Conservation (phyloP, 2,113 vertebrate species). For the Crotalus horridus region DNA sequence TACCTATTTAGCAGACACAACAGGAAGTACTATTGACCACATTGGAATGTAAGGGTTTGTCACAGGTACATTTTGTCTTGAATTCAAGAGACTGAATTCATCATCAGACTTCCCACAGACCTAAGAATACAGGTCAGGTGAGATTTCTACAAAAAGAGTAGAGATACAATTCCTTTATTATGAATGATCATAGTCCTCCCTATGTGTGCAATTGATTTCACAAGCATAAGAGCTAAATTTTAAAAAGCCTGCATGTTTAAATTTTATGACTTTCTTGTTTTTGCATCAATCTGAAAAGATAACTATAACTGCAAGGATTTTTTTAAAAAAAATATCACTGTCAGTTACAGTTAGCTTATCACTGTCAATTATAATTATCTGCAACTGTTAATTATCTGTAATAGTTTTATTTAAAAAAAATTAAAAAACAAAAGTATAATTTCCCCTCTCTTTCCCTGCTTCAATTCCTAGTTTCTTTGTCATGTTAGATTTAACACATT, state of each 20-base stretch:
- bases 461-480: constrained; percentile 47
- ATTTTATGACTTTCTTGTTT: constrained; percentile 42
- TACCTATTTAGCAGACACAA: not conserved
- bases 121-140: not conserved
- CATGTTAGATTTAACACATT: constrained; percentile 48
- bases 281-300: constrained; percentile 37
- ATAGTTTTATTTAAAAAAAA: not conserved
- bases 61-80: not conserved
- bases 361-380: not conserved
- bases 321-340: too few species aligned
- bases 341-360: not conserved
- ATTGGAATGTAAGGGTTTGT: not conserved
- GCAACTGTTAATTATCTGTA: not conserved
- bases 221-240: constrained; percentile 40
- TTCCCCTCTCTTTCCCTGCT: not conserved
- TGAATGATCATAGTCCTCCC: not conserved
- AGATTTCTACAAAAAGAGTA: not conserved
- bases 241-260: constrained; percentile 38
- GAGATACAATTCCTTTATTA: constrained; percentile 9
- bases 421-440: not conserved
- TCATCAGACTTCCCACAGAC: not conserved
- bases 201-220: not conserved
- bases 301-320: constrained; percentile 15
- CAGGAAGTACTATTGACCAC: not conserved
- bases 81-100: not conserved